Evolutionary conservation across 2,113 vertebrate species (phyloP).

Genomic region (Atrichornis clamosus): DNA sequence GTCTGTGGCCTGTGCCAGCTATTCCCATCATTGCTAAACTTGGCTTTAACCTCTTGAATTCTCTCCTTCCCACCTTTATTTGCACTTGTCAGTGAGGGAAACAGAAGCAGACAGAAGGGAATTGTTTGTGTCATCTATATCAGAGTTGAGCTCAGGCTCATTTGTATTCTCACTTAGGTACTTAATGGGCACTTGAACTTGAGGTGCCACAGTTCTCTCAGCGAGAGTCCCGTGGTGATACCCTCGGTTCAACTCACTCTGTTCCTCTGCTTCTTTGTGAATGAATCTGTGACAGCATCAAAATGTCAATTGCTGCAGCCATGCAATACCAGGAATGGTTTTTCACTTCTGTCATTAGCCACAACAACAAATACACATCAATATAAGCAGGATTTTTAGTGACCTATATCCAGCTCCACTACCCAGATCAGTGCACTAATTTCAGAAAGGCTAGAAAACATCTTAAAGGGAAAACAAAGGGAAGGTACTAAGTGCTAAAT

Average conservation of each 20-base stretch:
- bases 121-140: background rate
- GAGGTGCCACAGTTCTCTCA: background rate
- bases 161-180: background rate
- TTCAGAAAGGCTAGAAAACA: background rate
- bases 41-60: background rate
- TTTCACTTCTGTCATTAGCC: background rate
- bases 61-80: background rate
- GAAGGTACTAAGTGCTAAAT: background rate
- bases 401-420: background rate
- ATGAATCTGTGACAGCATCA: background rate
- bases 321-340: background rate
- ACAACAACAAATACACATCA: background rate
- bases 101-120: background rate
- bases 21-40: background rate
- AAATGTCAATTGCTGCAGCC: background rate
- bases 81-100: background rate
- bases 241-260: background rate
- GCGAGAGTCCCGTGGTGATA: background rate
- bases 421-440: background rate
- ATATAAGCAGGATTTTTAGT: background rate
- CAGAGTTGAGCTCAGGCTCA: background rate
- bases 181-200: background rate
- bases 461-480: constrained; percentile 24
- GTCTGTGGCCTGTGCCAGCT: background rate
- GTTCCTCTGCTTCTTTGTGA: background rate